Percentiles rank a stretch among this genome's conserved stretches.
phyloP scores from a whole-genome alignment of 2,797 vertebrate genomes.

The Acanthopagrus latus region DNA sequence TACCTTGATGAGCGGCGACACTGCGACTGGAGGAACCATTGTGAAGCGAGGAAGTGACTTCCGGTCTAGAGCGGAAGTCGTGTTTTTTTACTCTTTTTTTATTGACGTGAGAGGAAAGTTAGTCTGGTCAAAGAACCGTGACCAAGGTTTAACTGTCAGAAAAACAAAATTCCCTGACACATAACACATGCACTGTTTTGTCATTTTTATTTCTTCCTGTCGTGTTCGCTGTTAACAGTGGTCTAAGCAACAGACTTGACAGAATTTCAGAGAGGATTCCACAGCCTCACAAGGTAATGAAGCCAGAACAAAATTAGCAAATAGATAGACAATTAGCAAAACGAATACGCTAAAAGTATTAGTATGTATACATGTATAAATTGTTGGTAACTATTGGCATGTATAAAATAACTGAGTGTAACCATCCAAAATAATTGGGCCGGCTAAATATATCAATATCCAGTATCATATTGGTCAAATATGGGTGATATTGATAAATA shows the following conservation, averaged over 20 bases:
- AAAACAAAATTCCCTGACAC: background rate
- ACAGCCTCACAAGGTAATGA: background rate
- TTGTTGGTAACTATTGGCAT: background rate
- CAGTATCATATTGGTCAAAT: background rate
- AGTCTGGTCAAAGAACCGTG: no score
- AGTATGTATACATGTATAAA: no score
- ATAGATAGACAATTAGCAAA: background rate
- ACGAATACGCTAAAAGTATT: background rate
- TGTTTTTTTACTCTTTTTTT: background rate
- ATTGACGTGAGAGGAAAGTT: background rate
- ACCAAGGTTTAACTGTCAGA: no score
- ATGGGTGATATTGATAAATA: background rate
- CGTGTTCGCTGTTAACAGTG: background rate
- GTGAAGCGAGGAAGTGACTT: slow-evolving; percentile 50
- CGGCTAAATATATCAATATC: background rate
- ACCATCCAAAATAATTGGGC: background rate
- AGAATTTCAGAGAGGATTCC: background rate
- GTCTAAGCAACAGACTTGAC: background rate
- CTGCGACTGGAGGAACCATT: slow-evolving; percentile 90
- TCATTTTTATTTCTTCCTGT: background rate
- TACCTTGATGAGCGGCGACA: slow-evolving; percentile 95
- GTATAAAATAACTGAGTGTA: background rate
- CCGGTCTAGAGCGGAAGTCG: slow-evolving; percentile 51
- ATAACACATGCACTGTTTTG: background rate
- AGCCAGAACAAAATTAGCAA: background rate